A percentile compares a stretch with the other conserved stretches of the same genome.
Evolutionary conservation across 2,797 vertebrate species (phyloP).

Genomic region (Chelidonichthys spinosus): DNA sequence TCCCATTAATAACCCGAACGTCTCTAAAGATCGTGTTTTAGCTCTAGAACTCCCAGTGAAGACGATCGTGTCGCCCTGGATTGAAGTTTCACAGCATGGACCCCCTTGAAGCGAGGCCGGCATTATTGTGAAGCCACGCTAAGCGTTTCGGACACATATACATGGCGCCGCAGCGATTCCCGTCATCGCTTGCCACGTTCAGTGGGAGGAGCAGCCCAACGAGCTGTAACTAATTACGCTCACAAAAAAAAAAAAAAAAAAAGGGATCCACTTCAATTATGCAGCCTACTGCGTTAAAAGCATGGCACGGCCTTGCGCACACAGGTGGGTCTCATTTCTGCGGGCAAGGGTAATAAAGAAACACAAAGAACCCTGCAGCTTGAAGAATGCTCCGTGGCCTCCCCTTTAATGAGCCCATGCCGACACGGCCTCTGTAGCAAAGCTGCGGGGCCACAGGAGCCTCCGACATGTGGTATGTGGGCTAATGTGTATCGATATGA

Average conservation of each 20-base stretch:
- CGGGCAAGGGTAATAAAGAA: slow-evolving; percentile 78
- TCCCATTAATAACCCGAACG: slow-evolving; percentile 62
- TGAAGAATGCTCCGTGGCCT: slow-evolving; percentile 77
- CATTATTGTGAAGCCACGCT: slow-evolving; percentile 40
- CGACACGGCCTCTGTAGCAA: slow-evolving; percentile 60
- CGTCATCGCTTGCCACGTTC: slow-evolving; percentile 56
- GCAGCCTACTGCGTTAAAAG: slow-evolving; percentile 64
- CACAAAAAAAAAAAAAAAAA: slow-evolving; percentile 40
- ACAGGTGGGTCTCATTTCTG: slow-evolving; percentile 83
- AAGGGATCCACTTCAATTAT: slow-evolving; percentile 74
- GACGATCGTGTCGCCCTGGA: slow-evolving; percentile 32
- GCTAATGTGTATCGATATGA: slow-evolving; percentile 17
- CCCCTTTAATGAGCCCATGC: slow-evolving; percentile 79
- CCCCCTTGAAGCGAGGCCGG: slow-evolving; percentile 34
- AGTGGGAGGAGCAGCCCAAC: slow-evolving; percentile 63
- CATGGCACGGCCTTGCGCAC: slow-evolving; percentile 36
- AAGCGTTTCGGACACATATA: slow-evolving; percentile 21
- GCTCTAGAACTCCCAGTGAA: slow-evolving; percentile 6
- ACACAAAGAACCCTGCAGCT: slow-evolving; percentile 79
- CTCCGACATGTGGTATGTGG: slow-evolving; percentile 40
- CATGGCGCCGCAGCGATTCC: slow-evolving; percentile 15
- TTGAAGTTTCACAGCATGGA: slow-evolving; percentile 25
- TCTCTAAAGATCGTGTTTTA: slow-evolving; percentile 33
- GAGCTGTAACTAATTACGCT: slow-evolving; percentile 81
- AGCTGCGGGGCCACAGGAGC: slow-evolving; percentile 53